Evolutionary conservation across 2,888 invertebrate species (phyloP), one percentile per base, ranked within the genome.

Genomic region (Seira musarum): DNA sequence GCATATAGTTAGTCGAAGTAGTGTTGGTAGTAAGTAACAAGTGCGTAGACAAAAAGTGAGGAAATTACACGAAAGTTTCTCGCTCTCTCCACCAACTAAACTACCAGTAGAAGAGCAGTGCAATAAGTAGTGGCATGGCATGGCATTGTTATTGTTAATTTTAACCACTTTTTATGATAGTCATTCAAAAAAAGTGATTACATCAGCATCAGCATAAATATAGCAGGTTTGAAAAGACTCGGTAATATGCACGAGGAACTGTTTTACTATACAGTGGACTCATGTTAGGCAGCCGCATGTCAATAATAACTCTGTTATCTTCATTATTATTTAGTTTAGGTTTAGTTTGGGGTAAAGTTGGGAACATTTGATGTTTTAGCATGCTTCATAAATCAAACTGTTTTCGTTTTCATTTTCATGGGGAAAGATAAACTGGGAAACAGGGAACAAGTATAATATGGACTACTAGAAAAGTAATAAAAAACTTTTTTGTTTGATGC

Each of bases 231-330:
- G n/a, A n/a, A n/a, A n/a, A n/a, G n/a, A n/a, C n/a, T n/a, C n/a
- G n/a, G n/a, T n/a, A n/a, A n/a, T n/a, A n/a, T n/a, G n/a, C n/a
- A n/a, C n/a, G n/a, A n/a, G n/a, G n/a, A n/a, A n/a, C n/a, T n/a
- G n/a, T n/a, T n/a, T n/a, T n/a, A n/a, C n/a, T n/a, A n/a, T n/a
- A n/a, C n/a, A n/a, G n/a, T n/a, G n/a, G n/a, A n/a, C n/a, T 57
- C 57, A 57, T 57, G n/a, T 57, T 57, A 68, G 17, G 68, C 53
- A 35, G 78, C 67, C 78, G 66, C 66, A 72, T 72, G 78, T 72
- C 78, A 78, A 78, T 78, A 78, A 78, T 72, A 63, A 78, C 78
- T 71, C 46, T 70, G 70, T 77, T 77, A 77, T 77, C 77, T 49
- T 77, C 30, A 77, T 57, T n/a, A 57, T 57, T 57, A 40, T 40